Evolutionary conservation across 2,888 invertebrate species (phyloP).

Genomic region (Silvanus unidentatus): DNA sequence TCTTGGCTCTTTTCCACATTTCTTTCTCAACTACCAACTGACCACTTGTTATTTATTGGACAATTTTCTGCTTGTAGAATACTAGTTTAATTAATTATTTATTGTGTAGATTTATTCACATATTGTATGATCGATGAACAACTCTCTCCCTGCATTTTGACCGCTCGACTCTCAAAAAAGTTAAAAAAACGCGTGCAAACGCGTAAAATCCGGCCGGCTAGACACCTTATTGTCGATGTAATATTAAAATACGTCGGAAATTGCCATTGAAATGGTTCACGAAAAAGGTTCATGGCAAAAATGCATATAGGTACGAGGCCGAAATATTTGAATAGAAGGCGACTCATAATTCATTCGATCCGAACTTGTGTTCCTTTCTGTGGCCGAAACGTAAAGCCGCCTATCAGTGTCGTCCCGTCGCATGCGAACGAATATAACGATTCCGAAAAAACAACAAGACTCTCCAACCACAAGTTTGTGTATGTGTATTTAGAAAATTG

Average conservation of each 20-base stretch:
- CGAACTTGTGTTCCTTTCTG: too few relatives aligned
- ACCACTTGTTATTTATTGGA: neutral
- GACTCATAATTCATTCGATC: conserved; percentile 34
- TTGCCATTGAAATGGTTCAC: neutral
- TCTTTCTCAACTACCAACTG: neutral
- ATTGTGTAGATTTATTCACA: neutral
- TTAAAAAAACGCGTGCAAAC: too few relatives aligned
- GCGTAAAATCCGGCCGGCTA: neutral
- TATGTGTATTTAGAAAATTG: conserved; percentile 37
- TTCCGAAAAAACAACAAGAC: conserved; percentile 17
- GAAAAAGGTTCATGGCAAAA: neutral
- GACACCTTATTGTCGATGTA: conserved; percentile 7
- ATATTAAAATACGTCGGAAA: conserved; percentile 12
- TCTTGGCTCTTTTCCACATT: neutral
- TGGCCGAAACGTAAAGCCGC: conserved; percentile 27
- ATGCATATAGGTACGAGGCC: conserved; percentile 13
- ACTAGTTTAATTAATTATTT: neutral
- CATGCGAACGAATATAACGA: conserved; percentile 21
- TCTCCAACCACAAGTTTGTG: conserved; percentile 20
- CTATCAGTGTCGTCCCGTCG: conserved; percentile 30
- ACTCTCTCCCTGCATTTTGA: too few relatives aligned
- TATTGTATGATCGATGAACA: too few relatives aligned
- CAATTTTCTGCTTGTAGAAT: neutral
- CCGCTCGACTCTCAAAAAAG: too few relatives aligned
- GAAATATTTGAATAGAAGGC: conserved; percentile 25